Evolutionary conservation across 2,113 vertebrate genomes (phyloP).

Genomic region (Myiozetetes cayanensis): DNA sequence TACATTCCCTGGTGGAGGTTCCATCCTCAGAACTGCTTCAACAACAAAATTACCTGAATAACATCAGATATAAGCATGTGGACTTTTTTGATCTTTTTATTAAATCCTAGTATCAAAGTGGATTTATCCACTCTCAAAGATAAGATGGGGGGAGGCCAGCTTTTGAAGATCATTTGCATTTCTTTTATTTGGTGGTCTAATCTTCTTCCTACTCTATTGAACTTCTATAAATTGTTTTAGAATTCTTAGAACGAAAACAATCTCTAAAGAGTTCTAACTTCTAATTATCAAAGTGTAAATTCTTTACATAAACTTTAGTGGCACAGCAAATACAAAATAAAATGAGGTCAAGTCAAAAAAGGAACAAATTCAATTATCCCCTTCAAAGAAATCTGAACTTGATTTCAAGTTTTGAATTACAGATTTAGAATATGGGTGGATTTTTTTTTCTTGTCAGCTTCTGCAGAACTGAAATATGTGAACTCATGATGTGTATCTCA

Average conservation of each 20-base stretch:
- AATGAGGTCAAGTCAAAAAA: slow-evolving; percentile 1
- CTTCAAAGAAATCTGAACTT: slow-evolving; percentile 8
- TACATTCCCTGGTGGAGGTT: not conserved
- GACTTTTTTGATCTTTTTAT: slow-evolving; percentile 11
- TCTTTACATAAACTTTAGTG: not conserved
- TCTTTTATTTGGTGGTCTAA: slow-evolving; percentile 19
- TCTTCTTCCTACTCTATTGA: slow-evolving; percentile 8
- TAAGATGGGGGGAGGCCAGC: not conserved
- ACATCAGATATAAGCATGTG: not conserved
- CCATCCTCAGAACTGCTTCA: not conserved
- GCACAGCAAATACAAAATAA: not conserved
- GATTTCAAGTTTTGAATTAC: not conserved
- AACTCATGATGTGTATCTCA: not conserved
- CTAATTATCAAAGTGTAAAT: slow-evolving; percentile 25
- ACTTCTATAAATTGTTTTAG: slow-evolving; percentile 7
- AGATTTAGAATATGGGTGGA: not conserved
- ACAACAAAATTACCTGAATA: not conserved
- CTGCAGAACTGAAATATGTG: not conserved
- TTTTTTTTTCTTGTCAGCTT: not conserved
- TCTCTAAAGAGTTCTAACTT: not conserved
- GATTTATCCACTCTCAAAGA: slow-evolving; percentile 10
- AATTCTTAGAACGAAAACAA: not conserved
- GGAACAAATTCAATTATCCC: not conserved
- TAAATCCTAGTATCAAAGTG: slow-evolving; percentile 34
- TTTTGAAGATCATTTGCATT: slow-evolving; percentile 42